phyloP scores from a whole-genome alignment of 2,113 vertebrate species.

The Urocynchramus pylzowi region DNA sequence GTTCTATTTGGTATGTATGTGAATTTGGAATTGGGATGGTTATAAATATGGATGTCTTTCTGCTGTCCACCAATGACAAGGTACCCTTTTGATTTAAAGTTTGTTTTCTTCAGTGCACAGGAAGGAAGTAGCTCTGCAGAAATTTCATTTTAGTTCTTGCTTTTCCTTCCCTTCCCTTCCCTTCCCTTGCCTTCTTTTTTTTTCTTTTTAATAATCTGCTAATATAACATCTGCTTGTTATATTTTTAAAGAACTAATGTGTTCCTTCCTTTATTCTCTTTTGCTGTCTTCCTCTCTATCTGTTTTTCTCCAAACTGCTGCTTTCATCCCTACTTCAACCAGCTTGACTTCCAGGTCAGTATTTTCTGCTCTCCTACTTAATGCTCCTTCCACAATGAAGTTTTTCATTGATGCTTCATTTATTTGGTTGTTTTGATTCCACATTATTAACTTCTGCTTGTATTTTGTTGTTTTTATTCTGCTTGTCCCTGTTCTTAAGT shows the following conservation, averaged over 20 bases:
- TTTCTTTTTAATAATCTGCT: conserved; percentile 29
- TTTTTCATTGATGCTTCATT: conserved; percentile 58
- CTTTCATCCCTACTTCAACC: conserved; percentile 78
- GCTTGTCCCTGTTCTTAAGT: not conserved
- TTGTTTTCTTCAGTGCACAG: not conserved
- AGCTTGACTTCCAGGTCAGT: conserved; percentile 93
- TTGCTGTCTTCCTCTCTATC: conserved; percentile 66
- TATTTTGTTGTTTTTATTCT: not conserved
- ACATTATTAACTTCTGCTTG: conserved; percentile 13
- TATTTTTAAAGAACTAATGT: conserved; percentile 73
- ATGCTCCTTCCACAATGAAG: conserved; percentile 35
- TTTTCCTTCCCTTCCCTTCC: not conserved
- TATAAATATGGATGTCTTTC: not conserved
- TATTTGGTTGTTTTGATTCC: conserved; percentile 16
- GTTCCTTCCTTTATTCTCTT: conserved; percentile 77
- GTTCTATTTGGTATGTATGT: not conserved
- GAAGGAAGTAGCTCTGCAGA: not conserved
- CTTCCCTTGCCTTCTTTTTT: not conserved
- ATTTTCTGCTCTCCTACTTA: conserved; percentile 63
- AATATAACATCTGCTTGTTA: conserved; percentile 68
- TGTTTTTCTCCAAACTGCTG: conserved; percentile 73
- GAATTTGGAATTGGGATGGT: not conserved
- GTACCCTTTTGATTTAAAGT: not conserved
- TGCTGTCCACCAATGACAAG: not conserved
- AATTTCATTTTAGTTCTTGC: conserved; percentile 7